These are phyloP conservation scores for Drosophila algonquin DNA, from an alignment of 2,888 invertebrate species.

Conservation along the genomic window DNA sequence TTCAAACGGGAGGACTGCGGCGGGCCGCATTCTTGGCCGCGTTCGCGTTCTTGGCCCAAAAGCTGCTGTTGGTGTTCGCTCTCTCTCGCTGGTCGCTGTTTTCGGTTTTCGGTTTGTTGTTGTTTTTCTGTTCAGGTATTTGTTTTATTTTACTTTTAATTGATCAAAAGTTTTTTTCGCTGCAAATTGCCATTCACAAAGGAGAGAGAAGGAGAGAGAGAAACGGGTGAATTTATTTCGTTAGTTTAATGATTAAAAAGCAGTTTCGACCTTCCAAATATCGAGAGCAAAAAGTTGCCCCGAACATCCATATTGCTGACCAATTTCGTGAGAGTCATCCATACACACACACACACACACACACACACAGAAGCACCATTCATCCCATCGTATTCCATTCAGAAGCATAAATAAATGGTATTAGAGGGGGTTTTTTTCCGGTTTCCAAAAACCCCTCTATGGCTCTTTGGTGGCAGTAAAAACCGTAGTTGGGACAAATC, in stretches of 20 bases:
- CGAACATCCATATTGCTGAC: constrained; percentile 48
- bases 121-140: constrained; percentile 19
- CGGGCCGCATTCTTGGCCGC: background rate
- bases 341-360: constrained; percentile 17
- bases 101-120: constrained; percentile 10
- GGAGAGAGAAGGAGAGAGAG: constrained; percentile 14
- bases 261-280: constrained; percentile 26
- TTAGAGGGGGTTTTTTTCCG: no score
- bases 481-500: background rate
- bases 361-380: constrained; percentile 5
- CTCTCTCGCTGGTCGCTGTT: constrained; percentile 5
- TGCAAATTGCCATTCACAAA: constrained; percentile 58
- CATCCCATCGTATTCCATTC: background rate
- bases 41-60: constrained; percentile 3
- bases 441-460: no score
- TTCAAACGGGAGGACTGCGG: background rate
- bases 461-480: no score
- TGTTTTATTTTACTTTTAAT: constrained; percentile 63
- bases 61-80: background rate
- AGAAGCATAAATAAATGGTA: constrained; percentile 10
- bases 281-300: constrained; percentile 29
- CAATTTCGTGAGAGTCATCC: constrained; percentile 28
- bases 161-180: constrained; percentile 66
- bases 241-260: constrained; percentile 62
- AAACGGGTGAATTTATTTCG: constrained; percentile 58